phyloP scores from a whole-genome alignment of 2,888 invertebrate species.

The Steinernema hermaphroditum region DNA sequence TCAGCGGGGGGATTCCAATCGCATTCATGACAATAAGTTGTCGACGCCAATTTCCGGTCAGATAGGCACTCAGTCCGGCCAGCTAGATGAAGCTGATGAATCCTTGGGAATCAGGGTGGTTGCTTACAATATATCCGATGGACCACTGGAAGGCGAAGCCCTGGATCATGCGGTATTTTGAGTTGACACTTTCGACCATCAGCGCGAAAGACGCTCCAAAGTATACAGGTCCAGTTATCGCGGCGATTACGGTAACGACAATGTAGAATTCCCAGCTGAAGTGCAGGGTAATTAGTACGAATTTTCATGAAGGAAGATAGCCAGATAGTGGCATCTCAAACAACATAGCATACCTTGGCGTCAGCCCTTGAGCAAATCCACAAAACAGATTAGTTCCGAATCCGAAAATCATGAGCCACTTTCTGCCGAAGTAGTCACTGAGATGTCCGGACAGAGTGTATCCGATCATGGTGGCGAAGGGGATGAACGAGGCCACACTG shows the following conservation, averaged over 20 bases:
- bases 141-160: constrained; percentile 42
- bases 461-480: constrained; percentile 36
- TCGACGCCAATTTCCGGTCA: constrained; percentile 34
- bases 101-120: too few species aligned
- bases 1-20: constrained; percentile 33
- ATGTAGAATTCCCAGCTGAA: constrained; percentile 38
- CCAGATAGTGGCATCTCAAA: not conserved
- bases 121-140: constrained; percentile 38
- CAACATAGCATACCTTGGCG: constrained; percentile 14
- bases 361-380: constrained; percentile 26
- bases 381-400: constrained; percentile 28
- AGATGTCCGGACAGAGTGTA: constrained; percentile 39
- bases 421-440: constrained; percentile 41
- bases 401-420: constrained; percentile 39
- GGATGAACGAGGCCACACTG: constrained; percentile 37
- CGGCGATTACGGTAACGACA: constrained; percentile 30
- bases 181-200: constrained; percentile 40
- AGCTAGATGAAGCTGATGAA: constrained; percentile 28
- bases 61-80: constrained; percentile 36
- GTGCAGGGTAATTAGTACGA: too few species aligned
- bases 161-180: constrained; percentile 40
- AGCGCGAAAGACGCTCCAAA: constrained; percentile 37
- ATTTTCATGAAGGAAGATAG: not conserved
- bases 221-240: constrained; percentile 31
- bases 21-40: constrained; percentile 34